Percentiles rank a stretch among this genome's conserved stretches.
These are phyloP conservation scores for Cataglyphis rosenhaueri DNA, from an alignment of 2,888 invertebrate genomes.

Conservation along the genomic window DNA sequence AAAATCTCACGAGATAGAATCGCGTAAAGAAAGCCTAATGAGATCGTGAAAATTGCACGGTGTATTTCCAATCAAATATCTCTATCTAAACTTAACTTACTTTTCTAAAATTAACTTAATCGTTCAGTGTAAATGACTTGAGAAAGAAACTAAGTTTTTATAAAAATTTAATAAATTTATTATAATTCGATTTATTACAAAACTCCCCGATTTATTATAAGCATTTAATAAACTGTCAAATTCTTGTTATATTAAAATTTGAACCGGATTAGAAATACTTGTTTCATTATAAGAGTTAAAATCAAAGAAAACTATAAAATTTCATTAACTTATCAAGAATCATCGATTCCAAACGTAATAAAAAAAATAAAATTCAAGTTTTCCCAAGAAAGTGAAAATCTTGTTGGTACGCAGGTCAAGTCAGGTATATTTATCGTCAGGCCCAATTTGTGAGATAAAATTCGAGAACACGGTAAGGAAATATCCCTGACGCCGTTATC, in stretches of 20 bases:
- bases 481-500: conserved; percentile 7
- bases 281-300: background rate
- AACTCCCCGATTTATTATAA: too few relatives aligned
- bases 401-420: background rate
- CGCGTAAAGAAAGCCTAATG: background rate
- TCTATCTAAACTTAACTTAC: background rate
- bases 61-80: background rate
- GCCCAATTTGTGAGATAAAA: background rate
- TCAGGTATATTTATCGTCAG: background rate
- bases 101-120: background rate
- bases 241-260: background rate
- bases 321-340: background rate
- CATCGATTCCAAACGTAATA: background rate
- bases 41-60: background rate
- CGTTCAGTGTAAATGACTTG: background rate
- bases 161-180: too few relatives aligned
- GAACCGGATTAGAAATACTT: background rate
- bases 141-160: background rate
- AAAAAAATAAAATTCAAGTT: background rate
- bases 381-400: background rate
- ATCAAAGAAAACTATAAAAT: background rate
- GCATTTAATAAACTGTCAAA: background rate
- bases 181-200: too few relatives aligned
- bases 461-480: background rate
- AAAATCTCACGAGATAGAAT: conserved; percentile 13